These are phyloP conservation scores for Aythya baeri DNA, from an alignment of 2,113 vertebrate genomes.

Conservation along the genomic window DNA sequence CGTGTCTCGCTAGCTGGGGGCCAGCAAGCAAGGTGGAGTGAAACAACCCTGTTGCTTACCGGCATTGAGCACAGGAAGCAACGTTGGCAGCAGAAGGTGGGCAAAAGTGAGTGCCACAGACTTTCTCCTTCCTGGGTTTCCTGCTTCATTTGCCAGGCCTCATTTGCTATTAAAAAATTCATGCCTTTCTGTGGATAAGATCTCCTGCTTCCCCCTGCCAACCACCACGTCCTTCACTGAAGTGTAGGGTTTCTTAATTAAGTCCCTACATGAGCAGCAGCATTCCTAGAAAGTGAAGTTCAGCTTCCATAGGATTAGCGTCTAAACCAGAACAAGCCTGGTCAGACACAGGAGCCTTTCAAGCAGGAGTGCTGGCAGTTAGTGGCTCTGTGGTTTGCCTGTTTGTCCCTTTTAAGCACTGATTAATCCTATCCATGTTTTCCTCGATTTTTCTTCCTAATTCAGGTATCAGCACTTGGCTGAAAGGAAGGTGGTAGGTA, in stretches of 20 bases:
- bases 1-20: not conserved
- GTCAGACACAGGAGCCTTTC: slow-evolving; percentile 34
- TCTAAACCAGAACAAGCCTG: slow-evolving; percentile 29
- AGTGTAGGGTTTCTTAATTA: slow-evolving; percentile 55
- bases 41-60: fast-evolving
- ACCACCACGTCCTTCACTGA: not conserved
- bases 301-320: slow-evolving; percentile 29
- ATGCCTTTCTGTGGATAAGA: not conserved
- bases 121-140: not conserved
- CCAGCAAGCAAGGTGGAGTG: not conserved
- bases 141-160: not conserved
- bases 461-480: fast-evolving
- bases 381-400: not conserved
- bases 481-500: not conserved
- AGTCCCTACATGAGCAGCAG: slow-evolving; percentile 21
- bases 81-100: not conserved
- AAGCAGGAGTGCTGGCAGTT: not conserved
- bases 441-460: not conserved
- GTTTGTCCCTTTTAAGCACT: not conserved
- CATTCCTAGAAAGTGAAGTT: slow-evolving; percentile 59
- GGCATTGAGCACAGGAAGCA: not conserved
- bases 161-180: not conserved
- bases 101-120: not conserved
- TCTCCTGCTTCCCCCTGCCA: not conserved
- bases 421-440: not conserved